A percentile compares a stretch with the other conserved stretches of the same genome.
Conservation (phyloP, 2,797 vertebrate genomes). For the Selene dorsalis region DNA sequence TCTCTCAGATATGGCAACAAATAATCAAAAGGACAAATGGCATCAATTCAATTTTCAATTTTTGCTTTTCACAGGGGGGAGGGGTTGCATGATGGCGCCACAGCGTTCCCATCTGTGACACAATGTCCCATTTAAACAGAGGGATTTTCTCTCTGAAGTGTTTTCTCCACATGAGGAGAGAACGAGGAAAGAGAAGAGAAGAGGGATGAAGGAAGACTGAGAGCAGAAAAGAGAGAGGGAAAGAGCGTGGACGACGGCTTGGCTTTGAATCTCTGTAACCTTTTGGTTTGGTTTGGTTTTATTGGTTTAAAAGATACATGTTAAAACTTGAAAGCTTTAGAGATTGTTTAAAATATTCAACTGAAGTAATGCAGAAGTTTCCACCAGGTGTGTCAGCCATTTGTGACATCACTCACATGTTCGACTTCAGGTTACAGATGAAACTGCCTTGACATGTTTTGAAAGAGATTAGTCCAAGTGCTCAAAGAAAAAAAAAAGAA, state of each 20-base stretch:
- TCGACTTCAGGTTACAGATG: too few species aligned
- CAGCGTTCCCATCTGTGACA: conserved; percentile 24
- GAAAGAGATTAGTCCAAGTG: too few species aligned
- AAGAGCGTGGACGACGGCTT: not conserved
- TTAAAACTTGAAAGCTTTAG: too few species aligned
- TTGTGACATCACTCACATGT: too few species aligned
- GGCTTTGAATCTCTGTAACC: not conserved
- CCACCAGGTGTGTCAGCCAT: too few species aligned
- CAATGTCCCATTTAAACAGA: conserved; percentile 9
- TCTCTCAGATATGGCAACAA: conserved; percentile 54
- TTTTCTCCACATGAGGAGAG: conserved; percentile 1
- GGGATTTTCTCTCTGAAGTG: not conserved
- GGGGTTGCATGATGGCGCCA: conserved; percentile 14
- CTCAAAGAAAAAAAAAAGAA: too few species aligned
- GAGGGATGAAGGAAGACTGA: not conserved
- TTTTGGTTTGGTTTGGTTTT: not conserved
- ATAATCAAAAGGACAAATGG: conserved; percentile 63
- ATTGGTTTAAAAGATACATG: too few species aligned
- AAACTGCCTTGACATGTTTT: too few species aligned
- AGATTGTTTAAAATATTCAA: too few species aligned
- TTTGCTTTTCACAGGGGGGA: conserved; percentile 39
- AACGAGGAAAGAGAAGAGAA: conserved; percentile 23
- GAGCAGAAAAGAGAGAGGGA: not conserved
- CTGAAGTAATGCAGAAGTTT: too few species aligned
- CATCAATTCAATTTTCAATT: conserved; percentile 58